Evolutionary conservation across 1,140 invertebrate species (phyloP).

Genomic region (Macrotrachela quadricornifera): DNA sequence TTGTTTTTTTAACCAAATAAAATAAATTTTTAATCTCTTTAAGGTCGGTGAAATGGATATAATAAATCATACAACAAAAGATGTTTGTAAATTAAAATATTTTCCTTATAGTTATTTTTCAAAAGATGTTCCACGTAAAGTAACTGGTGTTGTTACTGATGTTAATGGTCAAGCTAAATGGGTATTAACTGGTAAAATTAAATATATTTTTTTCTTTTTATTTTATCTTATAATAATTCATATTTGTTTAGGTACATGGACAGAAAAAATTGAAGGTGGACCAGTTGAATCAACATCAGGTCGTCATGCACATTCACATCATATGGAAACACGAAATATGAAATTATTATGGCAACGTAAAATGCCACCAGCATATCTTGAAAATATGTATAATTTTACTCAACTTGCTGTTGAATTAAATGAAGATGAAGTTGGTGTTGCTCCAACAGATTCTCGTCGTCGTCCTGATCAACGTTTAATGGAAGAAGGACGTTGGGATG

Average conservation of each 20-base stretch:
- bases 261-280: constrained; percentile 74
- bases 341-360: constrained; percentile 62
- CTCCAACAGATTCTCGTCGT: constrained; percentile 76
- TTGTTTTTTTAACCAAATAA: too few relatives aligned
- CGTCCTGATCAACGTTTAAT: constrained; percentile 88
- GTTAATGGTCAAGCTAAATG: constrained; percentile 33
- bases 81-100: constrained; percentile 73
- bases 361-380: constrained; percentile 35
- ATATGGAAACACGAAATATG: constrained; percentile 49
- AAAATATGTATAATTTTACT: constrained; percentile 56
- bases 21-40: too few relatives aligned
- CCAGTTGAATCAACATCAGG: constrained; percentile 31
- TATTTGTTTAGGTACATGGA: constrained; percentile 46
- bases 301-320: constrained; percentile 44
- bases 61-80: constrained; percentile 53
- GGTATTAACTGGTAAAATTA: neutral
- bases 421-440: constrained; percentile 55
- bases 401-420: constrained; percentile 82
- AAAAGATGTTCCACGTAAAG: constrained; percentile 69
- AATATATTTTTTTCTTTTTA: too few relatives aligned
- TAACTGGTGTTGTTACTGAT: constrained; percentile 46
- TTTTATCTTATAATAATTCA: neutral
- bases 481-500: constrained; percentile 86
- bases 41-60: constrained; percentile 86
- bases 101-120: constrained; percentile 94